Percentiles rank a stretch among this genome's conserved stretches.
Conservation (phyloP, 2,797 vertebrate species). For the Mareca strepera region DNA sequence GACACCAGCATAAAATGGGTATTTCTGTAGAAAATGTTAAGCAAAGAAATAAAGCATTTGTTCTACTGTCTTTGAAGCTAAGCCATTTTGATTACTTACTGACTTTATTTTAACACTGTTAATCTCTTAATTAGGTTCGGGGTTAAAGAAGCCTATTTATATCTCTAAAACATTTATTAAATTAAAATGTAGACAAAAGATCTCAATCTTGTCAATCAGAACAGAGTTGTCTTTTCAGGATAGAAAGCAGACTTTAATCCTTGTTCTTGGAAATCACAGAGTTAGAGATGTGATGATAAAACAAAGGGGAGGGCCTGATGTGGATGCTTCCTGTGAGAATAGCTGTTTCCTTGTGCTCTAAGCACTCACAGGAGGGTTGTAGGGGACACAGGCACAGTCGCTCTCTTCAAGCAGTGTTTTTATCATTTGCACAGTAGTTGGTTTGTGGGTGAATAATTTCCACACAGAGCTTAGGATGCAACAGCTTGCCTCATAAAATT, state of each 20-base stretch:
- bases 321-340: neutral
- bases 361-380: neutral
- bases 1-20: neutral
- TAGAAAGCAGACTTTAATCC: neutral
- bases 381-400: neutral
- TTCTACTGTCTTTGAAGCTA: neutral
- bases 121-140: neutral
- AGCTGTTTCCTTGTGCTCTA: neutral
- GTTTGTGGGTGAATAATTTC: neutral
- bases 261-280: neutral
- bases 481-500: neutral
- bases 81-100: neutral
- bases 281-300: neutral
- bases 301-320: rapidly evolving
- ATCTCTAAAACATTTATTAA: neutral
- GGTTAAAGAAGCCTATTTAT: neutral
- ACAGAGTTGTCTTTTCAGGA: neutral
- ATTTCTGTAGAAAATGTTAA: neutral
- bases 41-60: neutral
- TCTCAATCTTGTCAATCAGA: neutral
- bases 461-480: neutral
- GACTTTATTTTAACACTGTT: neutral
- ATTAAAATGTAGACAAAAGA: neutral
- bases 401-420: neutral
- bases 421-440: neutral